These are phyloP conservation scores for Prietella phreatophila DNA, from an alignment of 2,113 vertebrate species.

Conservation along the genomic window DNA sequence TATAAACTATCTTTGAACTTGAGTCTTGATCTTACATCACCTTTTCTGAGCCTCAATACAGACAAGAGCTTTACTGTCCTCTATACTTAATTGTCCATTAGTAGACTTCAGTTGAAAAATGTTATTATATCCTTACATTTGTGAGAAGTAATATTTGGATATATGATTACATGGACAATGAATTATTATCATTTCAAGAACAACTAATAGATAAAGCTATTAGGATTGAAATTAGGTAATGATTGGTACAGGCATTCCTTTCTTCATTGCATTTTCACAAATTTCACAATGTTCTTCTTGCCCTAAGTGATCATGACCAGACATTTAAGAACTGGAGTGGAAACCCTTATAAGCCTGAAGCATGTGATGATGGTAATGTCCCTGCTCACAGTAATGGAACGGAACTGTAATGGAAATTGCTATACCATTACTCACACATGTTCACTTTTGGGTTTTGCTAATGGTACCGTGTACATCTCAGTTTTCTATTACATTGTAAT, in stretches of 20 bases:
- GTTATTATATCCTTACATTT: neutral
- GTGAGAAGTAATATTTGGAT: neutral
- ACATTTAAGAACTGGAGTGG: constrained; percentile 19
- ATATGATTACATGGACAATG: neutral
- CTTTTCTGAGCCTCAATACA: neutral
- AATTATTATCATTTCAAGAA: neutral
- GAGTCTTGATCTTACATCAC: neutral
- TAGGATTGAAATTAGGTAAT: neutral
- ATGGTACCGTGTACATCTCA: constrained; percentile 32
- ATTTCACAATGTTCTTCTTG: constrained; percentile 1
- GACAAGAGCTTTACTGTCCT: neutral
- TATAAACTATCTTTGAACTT: neutral
- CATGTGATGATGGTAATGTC: constrained; percentile 29
- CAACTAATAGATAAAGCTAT: neutral
- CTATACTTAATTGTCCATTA: neutral
- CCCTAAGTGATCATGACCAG: constrained; percentile 17
- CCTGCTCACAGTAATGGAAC: constrained; percentile 40
- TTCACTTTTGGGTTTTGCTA: constrained; percentile 41
- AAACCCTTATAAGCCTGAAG: constrained; percentile 25
- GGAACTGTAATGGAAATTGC: constrained; percentile 48
- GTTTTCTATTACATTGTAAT: constrained; percentile 46
- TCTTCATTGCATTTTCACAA: constrained; percentile 6
- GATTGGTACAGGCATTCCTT: neutral
- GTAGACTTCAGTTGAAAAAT: neutral
- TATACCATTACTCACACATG: constrained; percentile 33